Conservation (phyloP, 2,113 vertebrate species). For the Aphelocoma coerulescens region DNA sequence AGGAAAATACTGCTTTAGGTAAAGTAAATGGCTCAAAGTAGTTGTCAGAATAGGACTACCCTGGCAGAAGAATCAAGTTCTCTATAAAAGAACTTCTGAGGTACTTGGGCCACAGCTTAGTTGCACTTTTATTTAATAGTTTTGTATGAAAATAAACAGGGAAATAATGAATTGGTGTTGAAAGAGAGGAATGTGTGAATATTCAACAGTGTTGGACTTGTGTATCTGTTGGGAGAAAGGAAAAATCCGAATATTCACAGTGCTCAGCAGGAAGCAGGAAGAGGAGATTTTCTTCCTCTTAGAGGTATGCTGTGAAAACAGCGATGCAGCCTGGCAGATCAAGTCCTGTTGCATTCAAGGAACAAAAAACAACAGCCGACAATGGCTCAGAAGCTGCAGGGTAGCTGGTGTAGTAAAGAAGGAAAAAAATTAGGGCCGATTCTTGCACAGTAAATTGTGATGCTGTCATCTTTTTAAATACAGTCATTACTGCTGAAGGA, state of each 20-base stretch:
- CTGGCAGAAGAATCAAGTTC: not conserved
- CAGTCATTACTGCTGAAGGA: not conserved
- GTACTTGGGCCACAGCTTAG: not conserved
- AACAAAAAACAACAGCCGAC: not conserved
- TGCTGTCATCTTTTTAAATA: not conserved
- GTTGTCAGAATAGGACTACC: not conserved
- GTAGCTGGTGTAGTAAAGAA: not conserved
- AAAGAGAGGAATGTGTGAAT: not conserved
- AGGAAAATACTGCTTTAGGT: not conserved
- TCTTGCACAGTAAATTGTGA: not conserved
- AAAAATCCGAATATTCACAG: not conserved
- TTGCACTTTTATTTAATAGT: not conserved
- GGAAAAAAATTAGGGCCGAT: not conserved
- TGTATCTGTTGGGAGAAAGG: not conserved
- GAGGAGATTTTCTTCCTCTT: not conserved
- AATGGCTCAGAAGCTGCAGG: not conserved
- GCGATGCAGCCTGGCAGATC: not conserved
- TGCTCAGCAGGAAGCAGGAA: not conserved
- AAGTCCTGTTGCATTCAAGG: constrained; percentile 18
- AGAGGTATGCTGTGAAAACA: not conserved
- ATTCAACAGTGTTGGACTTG: not conserved
- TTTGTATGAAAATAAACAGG: not conserved
- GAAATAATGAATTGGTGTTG: not conserved
- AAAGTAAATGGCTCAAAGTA: not conserved
- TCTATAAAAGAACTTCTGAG: not conserved